phyloP scores from a whole-genome alignment of 2,797 vertebrate species.

The Megaceryle alcyon region DNA sequence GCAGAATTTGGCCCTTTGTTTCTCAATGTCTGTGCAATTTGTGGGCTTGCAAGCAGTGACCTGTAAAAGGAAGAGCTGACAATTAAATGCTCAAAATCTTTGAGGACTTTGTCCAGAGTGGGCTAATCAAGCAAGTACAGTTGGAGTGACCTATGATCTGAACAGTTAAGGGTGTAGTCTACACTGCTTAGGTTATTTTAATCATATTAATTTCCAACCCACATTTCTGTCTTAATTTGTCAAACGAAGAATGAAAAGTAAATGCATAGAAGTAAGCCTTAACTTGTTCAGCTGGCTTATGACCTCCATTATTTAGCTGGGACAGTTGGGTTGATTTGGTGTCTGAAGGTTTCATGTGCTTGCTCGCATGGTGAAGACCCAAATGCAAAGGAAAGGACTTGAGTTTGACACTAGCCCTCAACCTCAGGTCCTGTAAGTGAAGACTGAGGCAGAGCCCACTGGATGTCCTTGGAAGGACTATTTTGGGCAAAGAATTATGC shows the following conservation, averaged over 20 bases:
- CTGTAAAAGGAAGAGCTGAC: slow-evolving; percentile 20
- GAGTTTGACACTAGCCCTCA: not conserved
- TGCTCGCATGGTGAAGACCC: not conserved
- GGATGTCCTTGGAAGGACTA: not conserved
- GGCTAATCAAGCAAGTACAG: slow-evolving; percentile 57
- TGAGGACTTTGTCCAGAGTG: slow-evolving; percentile 65
- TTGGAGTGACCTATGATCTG: slow-evolving; percentile 38
- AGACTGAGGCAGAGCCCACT: not conserved
- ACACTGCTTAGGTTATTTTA: not conserved
- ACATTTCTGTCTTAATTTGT: slow-evolving; percentile 19
- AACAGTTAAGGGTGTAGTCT: slow-evolving; percentile 2
- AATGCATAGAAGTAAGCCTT: not conserved
- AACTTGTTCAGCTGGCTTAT: slow-evolving; percentile 23
- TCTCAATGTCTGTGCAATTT: not conserved
- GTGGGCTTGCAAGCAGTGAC: slow-evolving; percentile 4
- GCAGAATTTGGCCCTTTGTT: slow-evolving; percentile 17
- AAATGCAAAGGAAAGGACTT: not conserved
- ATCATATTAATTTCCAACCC: not conserved
- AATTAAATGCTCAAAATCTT: slow-evolving; percentile 43
- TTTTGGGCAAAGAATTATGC: not conserved
- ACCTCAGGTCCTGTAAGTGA: not conserved
- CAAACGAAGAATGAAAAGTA: not conserved
- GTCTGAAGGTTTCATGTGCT: not conserved
- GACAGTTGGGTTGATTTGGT: not conserved
- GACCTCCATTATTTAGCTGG: not conserved